Percentiles rank a stretch among this genome's conserved stretches.
Conservation (phyloP, 2,797 vertebrate species). For the Galaxias olidus region DNA sequence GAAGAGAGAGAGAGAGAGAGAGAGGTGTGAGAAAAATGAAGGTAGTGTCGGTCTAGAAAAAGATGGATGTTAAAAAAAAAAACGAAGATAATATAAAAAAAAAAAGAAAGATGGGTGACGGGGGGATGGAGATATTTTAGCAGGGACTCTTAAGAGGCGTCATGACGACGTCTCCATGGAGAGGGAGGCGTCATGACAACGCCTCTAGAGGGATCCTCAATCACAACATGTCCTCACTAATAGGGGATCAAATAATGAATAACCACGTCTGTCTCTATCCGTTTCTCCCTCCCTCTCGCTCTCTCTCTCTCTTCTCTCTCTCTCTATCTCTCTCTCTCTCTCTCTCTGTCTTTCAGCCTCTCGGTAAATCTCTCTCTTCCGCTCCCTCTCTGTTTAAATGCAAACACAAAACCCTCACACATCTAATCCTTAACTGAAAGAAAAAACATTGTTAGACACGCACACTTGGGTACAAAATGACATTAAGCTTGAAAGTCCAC, state of each 20-base stretch:
- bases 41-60: slow-evolving; percentile 34
- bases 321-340: slow-evolving; percentile 9
- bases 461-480: neutral
- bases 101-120: slow-evolving; percentile 15
- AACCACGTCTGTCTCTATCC: slow-evolving; percentile 38
- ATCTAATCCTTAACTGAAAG: too few species aligned
- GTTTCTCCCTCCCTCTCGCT: slow-evolving; percentile 6
- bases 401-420: too few species aligned
- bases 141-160: slow-evolving; percentile 63
- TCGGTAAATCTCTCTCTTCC: too few species aligned
- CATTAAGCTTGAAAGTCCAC: too few species aligned
- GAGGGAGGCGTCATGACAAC: slow-evolving; percentile 47
- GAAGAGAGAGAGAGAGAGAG: slow-evolving; percentile 3
- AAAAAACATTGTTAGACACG: neutral
- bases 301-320: too few species aligned
- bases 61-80: slow-evolving; percentile 25
- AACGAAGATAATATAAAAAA: slow-evolving; percentile 20
- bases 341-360: too few species aligned
- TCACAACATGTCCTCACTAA: too few species aligned
- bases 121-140: slow-evolving; percentile 39
- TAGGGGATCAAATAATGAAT: slow-evolving; percentile 65
- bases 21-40: slow-evolving; percentile 23
- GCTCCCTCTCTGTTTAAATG: slow-evolving; percentile 12
- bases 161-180: slow-evolving; percentile 65
- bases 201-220: too few species aligned